A percentile compares a stretch with the other conserved stretches of the same genome.
These are phyloP conservation scores for Brienomyrus brachyistius DNA, from an alignment of 2,113 vertebrate genomes.

Conservation along the genomic window DNA sequence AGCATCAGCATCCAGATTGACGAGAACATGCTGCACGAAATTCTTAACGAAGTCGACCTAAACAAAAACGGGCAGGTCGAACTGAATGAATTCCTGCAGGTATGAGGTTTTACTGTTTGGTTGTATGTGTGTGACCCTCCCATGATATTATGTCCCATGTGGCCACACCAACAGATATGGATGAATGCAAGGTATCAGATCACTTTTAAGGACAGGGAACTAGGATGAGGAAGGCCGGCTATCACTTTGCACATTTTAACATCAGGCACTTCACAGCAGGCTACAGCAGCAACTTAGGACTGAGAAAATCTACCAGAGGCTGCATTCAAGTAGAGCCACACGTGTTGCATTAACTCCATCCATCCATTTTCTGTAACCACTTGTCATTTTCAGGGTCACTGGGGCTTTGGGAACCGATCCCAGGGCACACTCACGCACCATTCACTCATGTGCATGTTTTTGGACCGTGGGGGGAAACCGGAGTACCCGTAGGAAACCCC, in stretches of 20 bases:
- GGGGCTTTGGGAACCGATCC: too few relatives aligned
- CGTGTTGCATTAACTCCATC: too few relatives aligned
- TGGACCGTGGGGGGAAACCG: background rate
- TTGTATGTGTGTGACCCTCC: background rate
- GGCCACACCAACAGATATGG: background rate
- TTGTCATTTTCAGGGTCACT: too few relatives aligned
- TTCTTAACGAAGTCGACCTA: conserved; percentile 71
- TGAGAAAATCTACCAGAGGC: too few relatives aligned
- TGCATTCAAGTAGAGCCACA: too few relatives aligned
- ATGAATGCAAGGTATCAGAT: background rate
- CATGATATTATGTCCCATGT: background rate
- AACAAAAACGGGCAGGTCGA: conserved; percentile 79
- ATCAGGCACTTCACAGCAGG: too few relatives aligned
- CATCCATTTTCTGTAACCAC: too few relatives aligned
- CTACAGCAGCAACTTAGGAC: too few relatives aligned
- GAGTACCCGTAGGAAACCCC: background rate
- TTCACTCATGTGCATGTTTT: background rate
- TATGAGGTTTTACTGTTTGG: conserved; percentile 23
- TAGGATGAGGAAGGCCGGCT: too few relatives aligned
- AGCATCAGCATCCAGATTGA: conserved; percentile 64
- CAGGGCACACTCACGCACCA: background rate
- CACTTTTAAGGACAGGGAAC: too few relatives aligned
- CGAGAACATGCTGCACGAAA: conserved; percentile 66
- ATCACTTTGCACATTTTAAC: too few relatives aligned
- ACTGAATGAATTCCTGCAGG: conserved; percentile 72